These are phyloP conservation scores for Coleophora flavipennella DNA, from an alignment of 2,888 invertebrate species.

Conservation along the genomic window DNA sequence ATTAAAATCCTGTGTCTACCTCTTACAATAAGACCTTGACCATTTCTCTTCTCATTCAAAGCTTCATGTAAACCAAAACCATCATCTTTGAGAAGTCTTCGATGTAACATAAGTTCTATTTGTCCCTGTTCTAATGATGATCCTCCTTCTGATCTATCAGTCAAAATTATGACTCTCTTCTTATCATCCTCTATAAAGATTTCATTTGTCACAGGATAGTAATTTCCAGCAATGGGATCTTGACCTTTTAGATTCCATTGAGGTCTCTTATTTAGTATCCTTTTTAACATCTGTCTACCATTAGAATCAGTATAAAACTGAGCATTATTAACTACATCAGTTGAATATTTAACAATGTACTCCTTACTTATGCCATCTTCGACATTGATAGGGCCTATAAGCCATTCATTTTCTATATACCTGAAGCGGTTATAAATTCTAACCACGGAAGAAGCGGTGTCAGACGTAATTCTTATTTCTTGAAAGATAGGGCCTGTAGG, in stretches of 20 bases:
- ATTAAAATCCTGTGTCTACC: conserved; percentile 74
- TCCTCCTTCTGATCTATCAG: conserved; percentile 88
- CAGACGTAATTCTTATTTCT: conserved; percentile 39
- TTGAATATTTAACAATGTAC: conserved; percentile 80
- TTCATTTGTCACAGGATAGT: conserved; percentile 92
- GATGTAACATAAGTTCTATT: conserved; percentile 90
- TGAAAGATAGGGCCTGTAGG: conserved; percentile 30
- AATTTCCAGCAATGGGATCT: conserved; percentile 88
- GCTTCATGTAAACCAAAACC: conserved; percentile 94
- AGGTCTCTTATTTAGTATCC: conserved; percentile 78
- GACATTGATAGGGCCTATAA: conserved; percentile 83
- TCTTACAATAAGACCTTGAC: conserved; percentile 77
- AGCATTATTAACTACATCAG: conserved; percentile 73
- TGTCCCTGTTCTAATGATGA: conserved; percentile 81
- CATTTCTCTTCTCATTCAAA: conserved; percentile 84
- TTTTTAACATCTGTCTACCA: conserved; percentile 86
- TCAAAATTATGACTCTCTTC: conserved; percentile 74
- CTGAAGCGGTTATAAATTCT: conserved; percentile 37
- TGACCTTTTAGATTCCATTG: conserved; percentile 79
- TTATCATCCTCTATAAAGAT: conserved; percentile 77
- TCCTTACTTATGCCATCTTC: conserved; percentile 83
- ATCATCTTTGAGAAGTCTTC: conserved; percentile 89
- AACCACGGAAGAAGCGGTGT: conserved; percentile 18
- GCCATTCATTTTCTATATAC: conserved; percentile 81
- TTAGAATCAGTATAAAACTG: conserved; percentile 95